A percentile compares a stretch with the other conserved stretches of the same genome.
phyloP scores from a whole-genome alignment of 2,888 invertebrate genomes.

The Lutraria lutraria region DNA sequence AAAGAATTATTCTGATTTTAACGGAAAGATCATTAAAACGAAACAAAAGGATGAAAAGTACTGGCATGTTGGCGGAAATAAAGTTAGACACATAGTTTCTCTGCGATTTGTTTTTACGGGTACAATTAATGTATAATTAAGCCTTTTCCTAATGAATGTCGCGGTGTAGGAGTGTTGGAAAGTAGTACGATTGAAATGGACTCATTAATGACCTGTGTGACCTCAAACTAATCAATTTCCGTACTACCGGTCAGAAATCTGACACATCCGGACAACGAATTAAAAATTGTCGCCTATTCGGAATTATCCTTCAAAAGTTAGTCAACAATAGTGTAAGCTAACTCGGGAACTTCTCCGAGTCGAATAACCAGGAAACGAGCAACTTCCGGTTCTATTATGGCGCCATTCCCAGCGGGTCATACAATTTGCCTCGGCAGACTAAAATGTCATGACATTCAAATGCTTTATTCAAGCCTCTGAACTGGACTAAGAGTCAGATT shows the following conservation, averaged over 20 bases:
- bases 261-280: not conserved
- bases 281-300: not conserved
- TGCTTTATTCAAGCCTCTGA: not conserved
- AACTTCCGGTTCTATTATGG: not conserved
- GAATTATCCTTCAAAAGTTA: not conserved
- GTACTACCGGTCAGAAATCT: slow-evolving; percentile 18
- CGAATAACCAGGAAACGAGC: not conserved
- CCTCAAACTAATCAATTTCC: not conserved
- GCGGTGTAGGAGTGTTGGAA: not conserved
- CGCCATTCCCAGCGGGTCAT: not conserved
- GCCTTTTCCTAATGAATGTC: not conserved
- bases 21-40: not conserved
- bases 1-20: not conserved
- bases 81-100: no score
- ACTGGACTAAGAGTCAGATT: not conserved
- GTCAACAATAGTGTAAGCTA: not conserved
- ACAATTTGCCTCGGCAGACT: not conserved
- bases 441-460: not conserved
- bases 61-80: not conserved
- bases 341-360: not conserved
- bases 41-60: not conserved
- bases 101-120: not conserved
- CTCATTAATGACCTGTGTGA: not conserved
- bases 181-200: not conserved
- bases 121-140: not conserved